These are phyloP conservation scores for Watsonalla binaria DNA, from an alignment of 2,888 invertebrate genomes.

Conservation along the genomic window DNA sequence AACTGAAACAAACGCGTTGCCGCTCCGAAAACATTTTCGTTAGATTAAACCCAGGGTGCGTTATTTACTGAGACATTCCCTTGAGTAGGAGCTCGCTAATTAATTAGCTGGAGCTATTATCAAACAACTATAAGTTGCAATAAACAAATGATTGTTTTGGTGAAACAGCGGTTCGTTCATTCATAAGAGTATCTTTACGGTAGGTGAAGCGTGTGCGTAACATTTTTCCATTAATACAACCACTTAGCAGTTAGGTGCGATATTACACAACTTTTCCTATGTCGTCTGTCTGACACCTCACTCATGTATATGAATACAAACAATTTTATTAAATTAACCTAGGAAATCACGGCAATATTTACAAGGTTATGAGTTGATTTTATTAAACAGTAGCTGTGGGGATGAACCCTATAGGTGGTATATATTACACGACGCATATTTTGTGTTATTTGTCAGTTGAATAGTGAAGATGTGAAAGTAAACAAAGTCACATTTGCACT, in stretches of 20 bases:
- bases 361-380: too few species aligned
- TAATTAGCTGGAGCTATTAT: not conserved
- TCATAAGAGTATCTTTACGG: conserved; percentile 28
- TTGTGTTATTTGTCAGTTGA: too few species aligned
- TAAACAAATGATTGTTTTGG: not conserved
- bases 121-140: not conserved
- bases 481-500: too few species aligned
- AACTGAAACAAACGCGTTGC: conserved; percentile 1
- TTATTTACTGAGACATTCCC: not conserved
- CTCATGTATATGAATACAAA: conserved; percentile 25
- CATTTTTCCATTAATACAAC: conserved; percentile 22
- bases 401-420: too few species aligned
- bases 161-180: conserved; percentile 13
- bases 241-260: conserved; percentile 62
- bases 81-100: not conserved
- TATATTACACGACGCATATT: too few species aligned
- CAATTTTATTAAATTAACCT: not conserved
- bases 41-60: not conserved
- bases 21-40: not conserved
- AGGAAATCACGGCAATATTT: too few species aligned
- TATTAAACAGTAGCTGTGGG: too few species aligned
- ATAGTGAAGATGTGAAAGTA: too few species aligned
- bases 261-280: conserved; percentile 54
- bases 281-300: conserved; percentile 30
- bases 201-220: conserved; percentile 26